A percentile compares a stretch with the other conserved stretches of the same genome.
Conservation (phyloP, 2,113 vertebrate species). For the Equus przewalskii region DNA sequence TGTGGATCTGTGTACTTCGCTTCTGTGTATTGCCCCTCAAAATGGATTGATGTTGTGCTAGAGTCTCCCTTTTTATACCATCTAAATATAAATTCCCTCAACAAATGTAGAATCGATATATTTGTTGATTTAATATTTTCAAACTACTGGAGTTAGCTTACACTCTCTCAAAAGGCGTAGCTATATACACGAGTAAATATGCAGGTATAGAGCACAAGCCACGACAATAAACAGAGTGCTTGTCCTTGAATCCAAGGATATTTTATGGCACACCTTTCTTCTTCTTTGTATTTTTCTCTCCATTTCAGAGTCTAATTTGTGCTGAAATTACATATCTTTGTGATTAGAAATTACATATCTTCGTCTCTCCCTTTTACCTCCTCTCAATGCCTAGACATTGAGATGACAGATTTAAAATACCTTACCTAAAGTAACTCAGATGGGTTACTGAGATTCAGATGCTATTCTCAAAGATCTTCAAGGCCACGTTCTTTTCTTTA, state of each 20-base stretch:
- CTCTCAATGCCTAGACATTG: not conserved
- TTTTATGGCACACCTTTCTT: not conserved
- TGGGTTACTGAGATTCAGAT: not conserved
- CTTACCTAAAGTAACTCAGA: not conserved
- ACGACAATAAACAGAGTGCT: not conserved
- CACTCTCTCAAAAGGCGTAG: not conserved
- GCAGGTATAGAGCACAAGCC: fast-evolving
- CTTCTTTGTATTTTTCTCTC: not conserved
- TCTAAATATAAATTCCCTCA: not conserved
- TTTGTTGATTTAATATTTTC: not conserved
- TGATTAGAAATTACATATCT: not conserved
- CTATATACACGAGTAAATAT: not conserved
- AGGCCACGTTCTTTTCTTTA: not conserved
- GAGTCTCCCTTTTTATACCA: not conserved
- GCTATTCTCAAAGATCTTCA: not conserved
- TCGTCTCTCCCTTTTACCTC: not conserved
- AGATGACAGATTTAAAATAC: not conserved
- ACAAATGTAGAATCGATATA: not conserved
- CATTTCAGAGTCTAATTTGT: not conserved
- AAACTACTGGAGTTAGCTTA: not conserved
- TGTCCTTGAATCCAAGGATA: not conserved
- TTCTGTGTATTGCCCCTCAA: not conserved
- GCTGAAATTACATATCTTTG: not conserved
- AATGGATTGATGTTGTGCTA: not conserved
- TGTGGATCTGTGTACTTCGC: fast-evolving